Evolutionary conservation across 2,888 invertebrate species (phyloP).

Genomic region (Clusia tigrina): DNA sequence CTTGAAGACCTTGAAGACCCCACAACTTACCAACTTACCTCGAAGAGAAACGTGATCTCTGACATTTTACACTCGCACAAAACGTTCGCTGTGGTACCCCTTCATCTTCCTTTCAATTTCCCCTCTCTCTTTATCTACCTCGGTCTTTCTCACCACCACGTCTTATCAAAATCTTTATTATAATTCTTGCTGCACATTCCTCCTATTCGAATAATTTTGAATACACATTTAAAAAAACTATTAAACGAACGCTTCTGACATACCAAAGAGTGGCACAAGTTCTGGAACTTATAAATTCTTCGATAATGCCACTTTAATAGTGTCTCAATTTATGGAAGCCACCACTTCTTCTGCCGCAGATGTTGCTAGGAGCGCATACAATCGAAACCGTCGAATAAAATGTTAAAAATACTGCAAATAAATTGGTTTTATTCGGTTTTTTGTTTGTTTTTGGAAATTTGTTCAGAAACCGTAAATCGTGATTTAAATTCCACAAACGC

Average conservation of each 20-base stretch:
- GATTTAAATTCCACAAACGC: slow-evolving; percentile 44
- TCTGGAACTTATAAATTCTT: slow-evolving; percentile 29
- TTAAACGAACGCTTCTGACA: neutral
- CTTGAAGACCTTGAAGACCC: too few species aligned
- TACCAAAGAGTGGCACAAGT: slow-evolving; percentile 13
- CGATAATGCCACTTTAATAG: slow-evolving; percentile 41
- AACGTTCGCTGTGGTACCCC: too few species aligned
- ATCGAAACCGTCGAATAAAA: too few species aligned
- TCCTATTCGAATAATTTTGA: too few species aligned
- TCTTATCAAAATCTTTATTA: too few species aligned
- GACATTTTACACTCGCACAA: too few species aligned
- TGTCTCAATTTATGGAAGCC: slow-evolving; percentile 27
- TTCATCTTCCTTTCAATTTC: too few species aligned
- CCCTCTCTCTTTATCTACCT: too few species aligned
- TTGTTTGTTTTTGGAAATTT: slow-evolving; percentile 20
- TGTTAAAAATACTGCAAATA: slow-evolving; percentile 5
- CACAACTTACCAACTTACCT: neutral
- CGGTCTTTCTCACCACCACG: too few species aligned
- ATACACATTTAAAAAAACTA: neutral
- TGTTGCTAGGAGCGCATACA: neutral
- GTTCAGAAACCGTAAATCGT: slow-evolving; percentile 41
- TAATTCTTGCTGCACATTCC: too few species aligned
- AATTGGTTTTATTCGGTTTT: neutral
- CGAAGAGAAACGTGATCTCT: too few species aligned
- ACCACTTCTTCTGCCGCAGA: neutral